Evolutionary conservation across 2,888 invertebrate species (phyloP).

Genomic region (Tetropium fuscum): DNA sequence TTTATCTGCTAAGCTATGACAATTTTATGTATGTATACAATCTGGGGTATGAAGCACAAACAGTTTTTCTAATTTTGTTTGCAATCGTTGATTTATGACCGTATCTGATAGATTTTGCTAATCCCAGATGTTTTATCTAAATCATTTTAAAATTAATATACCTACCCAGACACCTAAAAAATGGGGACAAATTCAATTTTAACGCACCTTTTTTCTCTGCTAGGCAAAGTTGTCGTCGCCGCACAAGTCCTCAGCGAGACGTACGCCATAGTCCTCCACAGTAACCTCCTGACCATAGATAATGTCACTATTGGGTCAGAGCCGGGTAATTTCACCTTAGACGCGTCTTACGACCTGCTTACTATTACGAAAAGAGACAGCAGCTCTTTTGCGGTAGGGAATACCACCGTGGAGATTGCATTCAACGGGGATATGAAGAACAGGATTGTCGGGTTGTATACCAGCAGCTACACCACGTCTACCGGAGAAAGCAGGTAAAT

Average conservation of each 20-base stretch:
- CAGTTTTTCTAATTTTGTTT: too few relatives aligned
- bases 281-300: conserved; percentile 70
- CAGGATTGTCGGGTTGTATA: conserved; percentile 80
- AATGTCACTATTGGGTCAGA: conserved; percentile 58
- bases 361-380: conserved; percentile 51
- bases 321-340: conserved; percentile 42
- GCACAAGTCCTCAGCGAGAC: conserved; percentile 66
- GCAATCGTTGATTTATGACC: too few relatives aligned
- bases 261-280: conserved; percentile 71
- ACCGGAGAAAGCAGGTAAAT: conserved; percentile 65
- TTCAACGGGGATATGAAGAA: conserved; percentile 75
- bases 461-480: conserved; percentile 71
- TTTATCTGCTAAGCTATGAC: too few relatives aligned
- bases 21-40: too few relatives aligned
- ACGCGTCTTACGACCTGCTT: conserved; percentile 51
- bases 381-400: conserved; percentile 45
- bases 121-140: too few relatives aligned
- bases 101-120: too few relatives aligned
- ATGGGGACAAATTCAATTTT: too few relatives aligned
- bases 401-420: conserved; percentile 70
- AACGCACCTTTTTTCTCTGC: conserved; percentile 8
- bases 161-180: too few relatives aligned
- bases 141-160: too few relatives aligned
- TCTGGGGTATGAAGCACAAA: too few relatives aligned
- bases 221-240: conserved; percentile 66